phyloP scores from a whole-genome alignment of 2,113 vertebrate genomes.

The Phalacrocorax aristotelis region DNA sequence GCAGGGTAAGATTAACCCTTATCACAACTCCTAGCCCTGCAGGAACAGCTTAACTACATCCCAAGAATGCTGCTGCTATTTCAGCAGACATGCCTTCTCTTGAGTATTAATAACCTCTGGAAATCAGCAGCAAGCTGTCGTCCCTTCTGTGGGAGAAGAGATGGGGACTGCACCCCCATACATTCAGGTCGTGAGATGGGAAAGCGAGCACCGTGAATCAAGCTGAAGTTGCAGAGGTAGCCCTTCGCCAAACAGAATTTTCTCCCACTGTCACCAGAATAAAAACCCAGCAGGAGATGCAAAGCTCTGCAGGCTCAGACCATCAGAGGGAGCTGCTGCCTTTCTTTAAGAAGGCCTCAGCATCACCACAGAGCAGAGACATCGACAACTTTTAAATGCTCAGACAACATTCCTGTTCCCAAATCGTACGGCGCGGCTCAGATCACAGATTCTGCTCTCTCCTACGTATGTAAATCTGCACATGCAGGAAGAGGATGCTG shows the following conservation, averaged over 20 bases:
- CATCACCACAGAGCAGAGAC: background rate
- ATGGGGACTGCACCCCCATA: background rate
- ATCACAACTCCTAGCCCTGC: background rate
- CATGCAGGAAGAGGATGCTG: background rate
- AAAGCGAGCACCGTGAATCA: background rate
- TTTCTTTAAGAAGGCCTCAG: constrained; percentile 10
- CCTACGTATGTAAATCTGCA: background rate
- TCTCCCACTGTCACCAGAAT: background rate
- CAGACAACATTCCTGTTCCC: background rate
- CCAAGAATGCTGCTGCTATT: background rate
- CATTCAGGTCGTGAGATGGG: background rate
- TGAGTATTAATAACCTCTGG: background rate
- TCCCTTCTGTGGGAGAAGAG: background rate
- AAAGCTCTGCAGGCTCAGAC: constrained; percentile 8
- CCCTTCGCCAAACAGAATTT: background rate
- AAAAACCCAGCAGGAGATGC: background rate
- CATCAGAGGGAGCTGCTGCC: constrained; percentile 71
- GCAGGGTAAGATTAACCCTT: background rate
- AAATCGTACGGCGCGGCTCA: background rate
- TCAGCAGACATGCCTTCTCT: background rate
- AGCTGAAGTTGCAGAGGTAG: background rate
- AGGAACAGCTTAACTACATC: background rate
- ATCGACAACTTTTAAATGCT: background rate
- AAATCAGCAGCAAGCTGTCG: background rate
- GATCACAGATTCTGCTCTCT: background rate